A percentile compares a stretch with the other conserved stretches of the same genome.
Evolutionary conservation across 1,140 invertebrate genomes (phyloP).

Genomic region (Aphelinus certus): DNA sequence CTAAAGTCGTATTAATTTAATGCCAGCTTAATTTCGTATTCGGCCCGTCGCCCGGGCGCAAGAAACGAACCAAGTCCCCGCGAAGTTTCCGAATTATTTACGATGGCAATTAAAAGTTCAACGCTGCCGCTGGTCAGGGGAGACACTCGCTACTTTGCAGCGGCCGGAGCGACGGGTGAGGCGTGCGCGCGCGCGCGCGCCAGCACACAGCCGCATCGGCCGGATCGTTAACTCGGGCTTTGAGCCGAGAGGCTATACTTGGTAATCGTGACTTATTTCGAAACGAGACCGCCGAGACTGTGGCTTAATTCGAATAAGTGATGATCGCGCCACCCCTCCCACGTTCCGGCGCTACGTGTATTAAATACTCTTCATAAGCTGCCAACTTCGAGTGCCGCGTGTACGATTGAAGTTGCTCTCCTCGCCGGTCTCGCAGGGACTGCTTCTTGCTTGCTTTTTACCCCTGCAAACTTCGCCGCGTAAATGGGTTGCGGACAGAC

Average conservation of each 20-base stretch:
- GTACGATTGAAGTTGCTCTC: no score
- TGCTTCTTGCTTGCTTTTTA: no score
- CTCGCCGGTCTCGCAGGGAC: no score
- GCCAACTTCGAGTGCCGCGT: background rate
- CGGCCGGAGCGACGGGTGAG: no score
- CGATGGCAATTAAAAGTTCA: constrained; percentile 65
- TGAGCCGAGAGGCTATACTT: constrained; percentile 39
- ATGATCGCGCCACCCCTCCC: constrained; percentile 18
- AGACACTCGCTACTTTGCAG: constrained; percentile 20
- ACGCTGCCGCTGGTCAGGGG: constrained; percentile 38
- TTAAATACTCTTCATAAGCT: constrained; percentile 28
- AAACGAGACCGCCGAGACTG: constrained; percentile 28
- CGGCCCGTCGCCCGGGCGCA: constrained; percentile 50
- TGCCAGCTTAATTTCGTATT: constrained; percentile 64
- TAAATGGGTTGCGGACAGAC: no score
- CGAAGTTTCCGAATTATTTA: constrained; percentile 65
- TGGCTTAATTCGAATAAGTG: constrained; percentile 33
- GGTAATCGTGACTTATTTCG: constrained; percentile 51
- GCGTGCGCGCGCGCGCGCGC: constrained; percentile 5
- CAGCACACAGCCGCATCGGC: constrained; percentile 35
- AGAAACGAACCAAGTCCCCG: constrained; percentile 52
- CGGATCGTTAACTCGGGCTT: constrained; percentile 53
- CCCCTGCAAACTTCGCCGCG: no score
- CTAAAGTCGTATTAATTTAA: constrained; percentile 64
- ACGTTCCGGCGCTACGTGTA: background rate